Evolutionary conservation across 2,888 invertebrate species (phyloP).

Genomic region (Lampropteryx suffumata): DNA sequence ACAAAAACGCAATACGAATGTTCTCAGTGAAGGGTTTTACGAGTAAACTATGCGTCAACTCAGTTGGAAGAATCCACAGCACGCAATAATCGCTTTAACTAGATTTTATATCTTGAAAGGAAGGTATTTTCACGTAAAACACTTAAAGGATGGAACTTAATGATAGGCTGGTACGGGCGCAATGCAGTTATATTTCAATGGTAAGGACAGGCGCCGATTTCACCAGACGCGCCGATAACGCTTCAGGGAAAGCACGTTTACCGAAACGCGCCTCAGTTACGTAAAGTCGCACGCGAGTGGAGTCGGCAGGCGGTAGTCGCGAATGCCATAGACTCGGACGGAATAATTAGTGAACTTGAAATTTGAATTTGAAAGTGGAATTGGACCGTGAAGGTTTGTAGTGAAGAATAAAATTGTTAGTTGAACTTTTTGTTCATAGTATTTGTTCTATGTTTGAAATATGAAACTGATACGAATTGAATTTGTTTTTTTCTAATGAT

Average conservation of each 20-base stretch:
- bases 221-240: constrained; percentile 71
- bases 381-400: constrained; percentile 55
- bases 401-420: constrained; percentile 21
- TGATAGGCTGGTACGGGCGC: constrained; percentile 52
- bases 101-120: no score
- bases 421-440: constrained; percentile 7
- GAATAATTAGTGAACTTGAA: constrained; percentile 34
- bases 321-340: constrained; percentile 23
- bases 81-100: no score
- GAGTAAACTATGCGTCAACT: no score
- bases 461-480: not conserved
- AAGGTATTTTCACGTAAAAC: not conserved
- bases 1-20: no score
- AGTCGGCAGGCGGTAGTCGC: constrained; percentile 7
- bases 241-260: constrained; percentile 66
- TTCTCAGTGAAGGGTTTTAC: no score
- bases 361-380: constrained; percentile 24
- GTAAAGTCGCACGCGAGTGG: constrained; percentile 41
- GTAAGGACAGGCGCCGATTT: constrained; percentile 49
- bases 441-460: not conserved
- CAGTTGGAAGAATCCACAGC: no score
- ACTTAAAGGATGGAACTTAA: constrained; percentile 19
- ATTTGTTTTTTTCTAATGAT: no score
- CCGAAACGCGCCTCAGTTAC: constrained; percentile 44
- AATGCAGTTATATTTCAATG: constrained; percentile 69